Conservation (phyloP, 2,113 vertebrate species). For the Saccopteryx leptura region DNA sequence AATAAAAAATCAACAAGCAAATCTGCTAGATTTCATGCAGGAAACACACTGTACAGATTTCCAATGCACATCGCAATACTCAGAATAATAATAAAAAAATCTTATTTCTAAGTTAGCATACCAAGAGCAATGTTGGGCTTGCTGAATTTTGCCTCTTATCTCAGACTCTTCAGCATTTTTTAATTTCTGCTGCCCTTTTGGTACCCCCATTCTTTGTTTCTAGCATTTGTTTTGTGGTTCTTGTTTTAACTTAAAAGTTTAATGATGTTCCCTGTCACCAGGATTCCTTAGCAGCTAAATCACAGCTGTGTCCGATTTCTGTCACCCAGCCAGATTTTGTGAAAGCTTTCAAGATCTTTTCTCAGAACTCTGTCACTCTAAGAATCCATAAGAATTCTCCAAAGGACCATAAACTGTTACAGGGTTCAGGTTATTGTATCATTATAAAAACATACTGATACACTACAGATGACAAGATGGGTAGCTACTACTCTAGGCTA, state of each 20-base stretch:
- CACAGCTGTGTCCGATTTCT: slow-evolving; percentile 85
- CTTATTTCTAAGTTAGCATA: slow-evolving; percentile 83
- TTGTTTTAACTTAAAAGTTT: slow-evolving; percentile 88
- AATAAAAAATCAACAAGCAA: slow-evolving; percentile 84
- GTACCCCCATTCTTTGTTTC: neutral
- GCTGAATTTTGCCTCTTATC: slow-evolving; percentile 74
- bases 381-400: slow-evolving; percentile 91
- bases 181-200: slow-evolving; percentile 21
- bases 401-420: slow-evolving; percentile 90
- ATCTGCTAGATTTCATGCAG: slow-evolving; percentile 72
- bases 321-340: slow-evolving; percentile 87
- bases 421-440: slow-evolving; percentile 90
- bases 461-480: slow-evolving; percentile 86
- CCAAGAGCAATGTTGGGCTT: slow-evolving; percentile 65
- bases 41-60: slow-evolving; percentile 75
- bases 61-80: slow-evolving; percentile 65
- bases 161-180: slow-evolving; percentile 76
- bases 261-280: slow-evolving; percentile 88
- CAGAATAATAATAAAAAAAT: slow-evolving; percentile 69
- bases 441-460: slow-evolving; percentile 91
- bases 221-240: slow-evolving; percentile 64
- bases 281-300: slow-evolving; percentile 89
- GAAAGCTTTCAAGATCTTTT: slow-evolving; percentile 89
- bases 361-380: slow-evolving; percentile 87
- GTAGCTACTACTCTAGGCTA: slow-evolving; percentile 76